These are phyloP conservation scores for Muscidifurax raptorellus DNA, from an alignment of 1,140 invertebrate genomes.

Conservation along the genomic window DNA sequence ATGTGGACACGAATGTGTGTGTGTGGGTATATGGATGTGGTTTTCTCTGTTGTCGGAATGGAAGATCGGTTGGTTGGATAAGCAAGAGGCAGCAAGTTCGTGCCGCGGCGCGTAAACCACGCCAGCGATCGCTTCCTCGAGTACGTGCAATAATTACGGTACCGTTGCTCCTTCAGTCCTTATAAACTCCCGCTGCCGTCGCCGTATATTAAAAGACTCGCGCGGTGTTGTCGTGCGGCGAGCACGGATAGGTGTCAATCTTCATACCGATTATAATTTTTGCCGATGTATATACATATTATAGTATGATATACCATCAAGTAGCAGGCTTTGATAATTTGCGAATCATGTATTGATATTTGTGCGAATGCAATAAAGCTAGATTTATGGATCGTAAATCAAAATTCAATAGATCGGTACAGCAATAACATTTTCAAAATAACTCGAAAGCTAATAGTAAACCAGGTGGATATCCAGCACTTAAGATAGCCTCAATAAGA, in stretches of 20 bases:
- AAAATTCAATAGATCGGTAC: neutral
- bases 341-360: neutral
- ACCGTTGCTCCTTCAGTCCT: constrained; percentile 32
- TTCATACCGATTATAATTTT: neutral
- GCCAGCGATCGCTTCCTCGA: neutral
- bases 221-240: neutral
- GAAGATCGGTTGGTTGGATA: constrained; percentile 14
- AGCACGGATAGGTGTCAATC: neutral
- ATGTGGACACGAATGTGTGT: neutral
- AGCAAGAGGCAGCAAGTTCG: neutral
- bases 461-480: neutral
- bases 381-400: neutral
- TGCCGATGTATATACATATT: no score
- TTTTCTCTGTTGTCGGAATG: neutral
- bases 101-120: constrained; percentile 14
- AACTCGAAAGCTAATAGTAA: neutral
- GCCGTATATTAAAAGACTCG: constrained; percentile 9
- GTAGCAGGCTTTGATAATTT: neutral
- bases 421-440: neutral
- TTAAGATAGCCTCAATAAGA: neutral
- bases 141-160: constrained; percentile 47
- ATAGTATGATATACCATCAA: neutral
- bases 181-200: neutral
- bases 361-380: neutral
- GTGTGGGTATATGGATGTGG: neutral